Evolutionary conservation across 2,113 vertebrate species (phyloP).

Genomic region (Apeltes quadracus): DNA sequence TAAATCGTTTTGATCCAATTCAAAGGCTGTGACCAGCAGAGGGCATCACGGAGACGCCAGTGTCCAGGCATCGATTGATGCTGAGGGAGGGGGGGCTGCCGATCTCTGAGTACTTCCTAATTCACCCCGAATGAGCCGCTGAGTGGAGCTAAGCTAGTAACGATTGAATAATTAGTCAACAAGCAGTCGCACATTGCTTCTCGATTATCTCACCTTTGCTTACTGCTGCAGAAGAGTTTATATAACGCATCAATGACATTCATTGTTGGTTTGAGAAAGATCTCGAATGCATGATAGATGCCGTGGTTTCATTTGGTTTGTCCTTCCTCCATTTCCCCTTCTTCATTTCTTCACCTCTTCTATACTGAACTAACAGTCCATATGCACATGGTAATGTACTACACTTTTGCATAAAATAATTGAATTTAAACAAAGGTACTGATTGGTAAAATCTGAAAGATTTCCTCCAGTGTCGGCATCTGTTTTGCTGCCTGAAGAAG

Average conservation of each 20-base stretch:
- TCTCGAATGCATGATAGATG: neutral
- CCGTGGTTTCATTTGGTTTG: neutral
- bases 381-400: too few species aligned
- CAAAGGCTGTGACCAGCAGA: neutral
- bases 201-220: neutral
- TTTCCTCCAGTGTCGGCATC: neutral
- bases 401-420: neutral
- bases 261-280: neutral
- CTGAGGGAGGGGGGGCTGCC: neutral
- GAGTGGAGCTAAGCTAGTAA: neutral
- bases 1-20: neutral
- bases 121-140: neutral
- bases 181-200: neutral
- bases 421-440: neutral
- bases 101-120: neutral
- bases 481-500: neutral
- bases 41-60: neutral
- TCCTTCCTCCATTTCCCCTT: neutral
- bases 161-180: neutral
- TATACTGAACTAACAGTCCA: neutral
- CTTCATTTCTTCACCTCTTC: neutral
- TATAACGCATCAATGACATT: neutral
- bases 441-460: neutral
- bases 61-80: neutral
- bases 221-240: neutral